Evolutionary conservation across 2,888 invertebrate species (phyloP), one percentile per base, ranked within the genome.

Genomic region (Lamellibrachia columna): DNA sequence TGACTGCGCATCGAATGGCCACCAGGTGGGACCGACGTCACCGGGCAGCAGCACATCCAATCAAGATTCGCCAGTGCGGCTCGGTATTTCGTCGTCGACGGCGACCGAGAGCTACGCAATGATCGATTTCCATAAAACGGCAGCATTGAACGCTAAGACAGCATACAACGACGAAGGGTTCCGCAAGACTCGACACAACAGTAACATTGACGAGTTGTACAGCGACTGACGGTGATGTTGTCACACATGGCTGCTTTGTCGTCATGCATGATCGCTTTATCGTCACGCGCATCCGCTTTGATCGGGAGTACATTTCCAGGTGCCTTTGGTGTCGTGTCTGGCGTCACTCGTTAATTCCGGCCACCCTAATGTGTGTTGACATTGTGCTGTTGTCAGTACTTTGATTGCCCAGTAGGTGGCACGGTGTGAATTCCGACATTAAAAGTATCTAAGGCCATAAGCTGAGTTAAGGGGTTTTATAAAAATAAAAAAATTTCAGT

Each of bases 71-170:
- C 95, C 95, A 0, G 94, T 94, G 90, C 95, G 95, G 92, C 94
- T 94, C 53, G 40, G 75, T 22, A 75, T 75, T 15, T 75, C 75
- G 75, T 75, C 90, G 52, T 94, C 95, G 1, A 95, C 96, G 22
- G 75, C 75, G n/a, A 95, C 95, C 0, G 95, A 96, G 91, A 98
- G 98, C 92, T 99, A 99, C 96, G 98, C 98, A 9, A 98, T 98
- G 1, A 99, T 99, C 95, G 99, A 99, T 97, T 99, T 99, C 96
- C 98, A 98, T 95, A 98, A 98, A 97, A 99, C 99, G 0, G 98
- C 98, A 92, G 99, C 99, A 52, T 97, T 99, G 55, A 53, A 52
- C 0, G 98, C 98, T 52, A 98, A 90, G 28, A 91, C 93, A 52
- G 90, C 60, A 0, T 75, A 91, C 8, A 55, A 55, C 11, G 93